Base-by-base conservation (phyloP, 2,797 vertebrate genomes). In the Peromyscus melanophrys region DNA sequence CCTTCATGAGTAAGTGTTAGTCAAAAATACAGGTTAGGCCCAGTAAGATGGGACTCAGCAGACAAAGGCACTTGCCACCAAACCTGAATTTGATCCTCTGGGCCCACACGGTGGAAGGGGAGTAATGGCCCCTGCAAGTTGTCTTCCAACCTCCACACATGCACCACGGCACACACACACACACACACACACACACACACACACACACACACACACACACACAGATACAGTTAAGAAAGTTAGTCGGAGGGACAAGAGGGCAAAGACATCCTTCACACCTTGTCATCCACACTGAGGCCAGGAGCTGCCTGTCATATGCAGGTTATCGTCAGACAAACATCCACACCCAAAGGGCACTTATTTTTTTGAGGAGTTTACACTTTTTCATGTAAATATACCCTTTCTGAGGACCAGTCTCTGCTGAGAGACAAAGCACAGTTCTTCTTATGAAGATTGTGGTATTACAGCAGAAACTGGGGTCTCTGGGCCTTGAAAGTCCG, bases 391-490 rank as follows among this genome's bases (percentile, higher is more conserved):
- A 86, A 57, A 61, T 88, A 49, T 21, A 59, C 23, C 4, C 7
- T 87, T 94, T 7, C 46, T 55, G 43, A 83, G 43, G 49, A 86
- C n/a, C 21, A 52, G 12, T 49, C 49, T 19, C 0, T 83, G 37
- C 67, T 7, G 8, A 69, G 12, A 75, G 43, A 92, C n/a, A 78
- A 89, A 86, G 3, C 52, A 87, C 1, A 61, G 13, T 82, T 82
- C 71, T 92, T 92, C 65, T 92, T 92, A 80, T 49, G 3, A 92
- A 77, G 86, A 63, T 73, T 49, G 9, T 19, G 49, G 73, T 29
- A 76, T 63, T 63, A 31, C 14, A n/a, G 10, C n/a, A 93, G 21
- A 87, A 95, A 87, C 25, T 25, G 25, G 23, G 59, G 55, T 94
- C 69, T 69, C 29, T 6, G 65, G 3, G 7, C 84, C 12, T 52